These are phyloP conservation scores for Hypsibius dujardini DNA, from an alignment of 1,140 invertebrate species.

Conservation along the genomic window DNA sequence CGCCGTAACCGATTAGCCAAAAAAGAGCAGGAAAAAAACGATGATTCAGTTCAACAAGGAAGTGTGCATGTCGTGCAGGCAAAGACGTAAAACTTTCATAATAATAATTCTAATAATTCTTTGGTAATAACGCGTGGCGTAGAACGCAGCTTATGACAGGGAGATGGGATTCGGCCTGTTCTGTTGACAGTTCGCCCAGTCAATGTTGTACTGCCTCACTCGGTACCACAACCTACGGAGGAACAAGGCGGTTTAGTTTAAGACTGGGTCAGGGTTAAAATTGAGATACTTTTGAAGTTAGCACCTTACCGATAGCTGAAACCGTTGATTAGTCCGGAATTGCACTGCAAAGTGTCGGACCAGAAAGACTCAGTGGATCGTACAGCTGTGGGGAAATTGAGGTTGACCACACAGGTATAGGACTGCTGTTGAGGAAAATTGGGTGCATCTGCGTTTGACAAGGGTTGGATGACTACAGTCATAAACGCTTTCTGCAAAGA, in stretches of 20 bases:
- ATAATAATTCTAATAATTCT: too few relatives aligned
- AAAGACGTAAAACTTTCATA: too few relatives aligned
- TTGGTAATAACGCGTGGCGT: neutral
- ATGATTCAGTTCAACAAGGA: too few relatives aligned
- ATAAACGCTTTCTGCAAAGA: neutral
- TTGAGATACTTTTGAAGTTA: neutral
- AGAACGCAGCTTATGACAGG: neutral
- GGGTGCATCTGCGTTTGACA: neutral
- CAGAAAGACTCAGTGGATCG: neutral
- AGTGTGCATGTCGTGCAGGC: too few relatives aligned
- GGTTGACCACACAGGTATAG: neutral
- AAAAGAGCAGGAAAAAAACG: too few relatives aligned
- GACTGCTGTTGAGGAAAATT: neutral
- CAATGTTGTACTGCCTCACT: neutral
- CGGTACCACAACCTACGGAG: conserved; percentile 1
- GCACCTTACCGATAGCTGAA: neutral
- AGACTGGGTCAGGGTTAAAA: neutral
- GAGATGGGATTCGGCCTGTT: neutral
- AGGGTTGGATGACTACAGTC: neutral
- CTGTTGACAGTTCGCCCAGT: conserved; percentile 10
- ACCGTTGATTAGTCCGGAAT: neutral
- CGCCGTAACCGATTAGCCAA: too few relatives aligned
- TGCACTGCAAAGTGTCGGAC: neutral
- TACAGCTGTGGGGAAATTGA: neutral
- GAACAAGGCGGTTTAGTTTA: too few relatives aligned